Percentiles rank a stretch among this genome's conserved stretches.
Evolutionary conservation across 2,797 vertebrate species (phyloP).

Genomic region (Decapterus maruadsi): DNA sequence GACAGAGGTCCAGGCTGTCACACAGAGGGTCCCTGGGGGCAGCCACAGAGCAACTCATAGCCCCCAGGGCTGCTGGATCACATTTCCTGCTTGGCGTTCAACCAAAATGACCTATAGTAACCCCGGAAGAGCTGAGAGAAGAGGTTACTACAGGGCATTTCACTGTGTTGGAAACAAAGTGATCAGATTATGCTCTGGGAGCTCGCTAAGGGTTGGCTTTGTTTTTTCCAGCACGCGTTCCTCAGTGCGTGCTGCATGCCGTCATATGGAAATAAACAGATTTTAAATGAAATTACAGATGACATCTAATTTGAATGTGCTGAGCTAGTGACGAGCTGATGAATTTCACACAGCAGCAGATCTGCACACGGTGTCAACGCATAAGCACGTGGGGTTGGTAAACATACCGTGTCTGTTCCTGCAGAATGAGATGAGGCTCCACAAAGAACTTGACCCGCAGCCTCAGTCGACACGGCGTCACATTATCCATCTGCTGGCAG

Average conservation of each 20-base stretch:
- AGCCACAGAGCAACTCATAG: constrained; percentile 41
- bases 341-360: not conserved
- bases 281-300: not conserved
- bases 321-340: not conserved
- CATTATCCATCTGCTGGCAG: constrained; percentile 96
- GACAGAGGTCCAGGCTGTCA: constrained; percentile 62
- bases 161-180: constrained; percentile 52
- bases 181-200: constrained; percentile 42
- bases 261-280: not conserved
- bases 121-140: constrained; percentile 73
- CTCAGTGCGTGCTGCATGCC: not conserved
- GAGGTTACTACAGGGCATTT: constrained; percentile 93
- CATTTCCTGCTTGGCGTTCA: constrained; percentile 79
- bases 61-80: constrained; percentile 69
- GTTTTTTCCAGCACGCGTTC: constrained; percentile 1
- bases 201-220: not conserved
- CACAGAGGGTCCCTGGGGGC: constrained; percentile 57
- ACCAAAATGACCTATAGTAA: constrained; percentile 91
- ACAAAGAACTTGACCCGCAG: constrained; percentile 98
- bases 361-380: not conserved
- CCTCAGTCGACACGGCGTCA: constrained; percentile 93
- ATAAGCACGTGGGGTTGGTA: not conserved
- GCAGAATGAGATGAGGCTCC: constrained; percentile 97
- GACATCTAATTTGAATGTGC: not conserved
- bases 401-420: constrained; percentile 95